phyloP scores from a whole-genome alignment of 2,888 invertebrate species.

The Iphiclides podalirius region DNA sequence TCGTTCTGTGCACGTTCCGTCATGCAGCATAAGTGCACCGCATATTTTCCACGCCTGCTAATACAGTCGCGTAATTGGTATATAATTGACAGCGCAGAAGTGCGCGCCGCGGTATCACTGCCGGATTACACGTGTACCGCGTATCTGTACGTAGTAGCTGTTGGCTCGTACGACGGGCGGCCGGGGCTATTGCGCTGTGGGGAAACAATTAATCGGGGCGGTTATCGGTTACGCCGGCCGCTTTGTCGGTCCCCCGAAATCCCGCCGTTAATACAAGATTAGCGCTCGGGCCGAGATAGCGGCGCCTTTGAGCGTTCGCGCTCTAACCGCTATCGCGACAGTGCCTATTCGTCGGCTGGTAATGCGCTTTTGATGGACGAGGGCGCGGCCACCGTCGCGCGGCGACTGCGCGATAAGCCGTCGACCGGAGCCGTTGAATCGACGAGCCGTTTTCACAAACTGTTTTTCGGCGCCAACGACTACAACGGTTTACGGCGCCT shows the following conservation, averaged over 20 bases:
- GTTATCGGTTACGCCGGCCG: slow-evolving; percentile 55
- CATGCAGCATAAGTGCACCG: no score
- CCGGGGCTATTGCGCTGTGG: slow-evolving; percentile 54
- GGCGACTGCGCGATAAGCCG: slow-evolving; percentile 20
- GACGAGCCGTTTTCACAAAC: slow-evolving; percentile 22
- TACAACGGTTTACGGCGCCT: no score
- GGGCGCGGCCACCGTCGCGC: slow-evolving; percentile 49
- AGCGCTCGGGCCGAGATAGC: slow-evolving; percentile 62
- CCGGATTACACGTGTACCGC: slow-evolving; percentile 57
- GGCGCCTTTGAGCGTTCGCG: slow-evolving; percentile 58
- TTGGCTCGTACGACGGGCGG: slow-evolving; percentile 67
- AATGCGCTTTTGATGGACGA: slow-evolving; percentile 71
- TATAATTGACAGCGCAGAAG: slow-evolving; percentile 34
- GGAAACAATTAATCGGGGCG: slow-evolving; percentile 70
- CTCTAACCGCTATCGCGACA: slow-evolving; percentile 46
- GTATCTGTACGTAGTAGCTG: slow-evolving; percentile 46
- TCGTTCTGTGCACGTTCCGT: no score
- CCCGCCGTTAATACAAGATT: slow-evolving; percentile 66
- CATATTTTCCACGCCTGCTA: no score
- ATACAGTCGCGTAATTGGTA: slow-evolving; percentile 32
- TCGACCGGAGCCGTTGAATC: slow-evolving; percentile 35
- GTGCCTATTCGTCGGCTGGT: slow-evolving; percentile 64
- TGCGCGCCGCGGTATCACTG: slow-evolving; percentile 12
- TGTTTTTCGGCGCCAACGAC: slow-evolving; percentile 19
- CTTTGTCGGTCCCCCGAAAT: slow-evolving; percentile 77